Evolutionary conservation across 2,113 vertebrate genomes (phyloP), one percentile per base, ranked within the genome.

Genomic region (Ceyx cyanopectus): DNA sequence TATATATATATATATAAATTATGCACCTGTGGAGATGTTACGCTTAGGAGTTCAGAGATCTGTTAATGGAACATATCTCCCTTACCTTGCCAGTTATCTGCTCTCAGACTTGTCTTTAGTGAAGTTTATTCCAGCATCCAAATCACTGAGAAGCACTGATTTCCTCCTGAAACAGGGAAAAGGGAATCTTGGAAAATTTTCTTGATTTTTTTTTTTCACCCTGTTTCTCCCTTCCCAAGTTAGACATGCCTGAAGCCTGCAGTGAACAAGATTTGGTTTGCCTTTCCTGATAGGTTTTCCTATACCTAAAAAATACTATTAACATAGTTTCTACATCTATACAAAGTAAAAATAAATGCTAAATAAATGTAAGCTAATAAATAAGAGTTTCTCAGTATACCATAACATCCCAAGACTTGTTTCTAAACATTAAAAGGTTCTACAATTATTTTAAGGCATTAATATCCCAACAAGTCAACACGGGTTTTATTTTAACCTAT

Each of bases 151-250:
- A 76, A 60, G 11, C 4, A 57, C n/a, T 0, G 32, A 54, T 87
- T 85, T 54, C 43, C 4, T 72, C 1, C 18, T 41, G 30, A 51
- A 91, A 54, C 10, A 45, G 4, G 1, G 21, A 72, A 77, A 41
- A 7, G 27, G 16, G 43, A 56, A 60, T 34, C 30, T n/a, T 60
- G 21, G 6, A 6, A 70, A 2, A 5, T 18, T 9, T 20, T 65
- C 10, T 32, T 58, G 1, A 20, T 2, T 4, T 34, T 78, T 51
- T 10, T 63, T 69, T 34, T 22, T 9, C 3, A 27, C 7, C 16
- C 15, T 24, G 4, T 0, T 50, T 2, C 19, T 75, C 15, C 11
- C 4, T 72, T 7, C 0, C 1, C 7, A 23, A 3, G 14, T 43
- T 34, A 53, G 20, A 66, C 4, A 13, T 87, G 4, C 4, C 66